Percentiles rank a stretch among this genome's conserved stretches.
Conservation (phyloP, 1,140 invertebrate genomes). For the Tetramorium simillimum region DNA sequence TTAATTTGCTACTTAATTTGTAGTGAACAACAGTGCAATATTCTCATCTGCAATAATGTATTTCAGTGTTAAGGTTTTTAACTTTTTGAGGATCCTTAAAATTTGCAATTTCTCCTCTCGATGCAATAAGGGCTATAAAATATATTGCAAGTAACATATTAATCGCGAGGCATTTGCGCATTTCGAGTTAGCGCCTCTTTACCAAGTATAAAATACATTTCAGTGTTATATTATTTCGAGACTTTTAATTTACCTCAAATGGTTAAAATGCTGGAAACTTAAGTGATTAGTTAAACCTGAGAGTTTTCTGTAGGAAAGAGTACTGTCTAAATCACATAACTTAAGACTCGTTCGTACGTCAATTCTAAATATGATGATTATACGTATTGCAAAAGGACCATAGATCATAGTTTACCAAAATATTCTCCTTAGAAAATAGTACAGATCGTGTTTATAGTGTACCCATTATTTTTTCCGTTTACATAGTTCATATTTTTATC, state of each 20-base stretch:
- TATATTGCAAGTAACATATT: slow-evolving; percentile 26
- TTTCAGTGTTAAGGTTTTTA: slow-evolving; percentile 66
- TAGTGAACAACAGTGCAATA: slow-evolving; percentile 64
- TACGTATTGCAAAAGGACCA: not conserved
- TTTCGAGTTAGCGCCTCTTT: not conserved
- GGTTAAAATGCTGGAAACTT: slow-evolving; percentile 66
- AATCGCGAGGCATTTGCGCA: slow-evolving; percentile 1
- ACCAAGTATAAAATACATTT: slow-evolving; percentile 24
- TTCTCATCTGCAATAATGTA: slow-evolving; percentile 72
- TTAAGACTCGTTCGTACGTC: slow-evolving; percentile 27
- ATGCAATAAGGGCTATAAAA: slow-evolving; percentile 2
- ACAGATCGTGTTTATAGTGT: not conserved
- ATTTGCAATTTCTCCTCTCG: slow-evolving; percentile 34
- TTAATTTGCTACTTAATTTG: slow-evolving; percentile 77
- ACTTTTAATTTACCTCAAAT: slow-evolving; percentile 62
- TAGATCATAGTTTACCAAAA: not conserved
- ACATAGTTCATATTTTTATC: not conserved
- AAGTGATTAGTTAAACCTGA: slow-evolving; percentile 76
- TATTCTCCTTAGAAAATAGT: slow-evolving; percentile 16
- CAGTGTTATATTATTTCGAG: slow-evolving; percentile 22
- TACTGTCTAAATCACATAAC: slow-evolving; percentile 51
- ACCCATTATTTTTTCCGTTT: slow-evolving; percentile 33
- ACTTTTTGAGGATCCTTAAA: slow-evolving; percentile 65
- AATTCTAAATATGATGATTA: not conserved
- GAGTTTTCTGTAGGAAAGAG: slow-evolving; percentile 74